phyloP scores from a whole-genome alignment of 2,113 vertebrate species.

The Periophthalmus modestus region DNA sequence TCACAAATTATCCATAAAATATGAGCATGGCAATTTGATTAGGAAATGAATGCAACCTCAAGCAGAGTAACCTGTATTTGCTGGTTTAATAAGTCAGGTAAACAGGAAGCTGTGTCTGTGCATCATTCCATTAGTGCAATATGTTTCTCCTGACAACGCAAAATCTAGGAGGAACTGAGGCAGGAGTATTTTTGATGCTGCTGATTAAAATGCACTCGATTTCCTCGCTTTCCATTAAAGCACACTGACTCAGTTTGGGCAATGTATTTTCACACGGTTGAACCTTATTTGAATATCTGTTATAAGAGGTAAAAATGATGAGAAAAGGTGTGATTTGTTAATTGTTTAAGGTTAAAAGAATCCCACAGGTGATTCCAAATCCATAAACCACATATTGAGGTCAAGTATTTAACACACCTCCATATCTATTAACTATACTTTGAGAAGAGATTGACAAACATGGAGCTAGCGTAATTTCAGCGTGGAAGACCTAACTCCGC shows the following conservation, averaged over 20 bases:
- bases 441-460: too few relatives aligned
- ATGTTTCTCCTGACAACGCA: conserved; percentile 18
- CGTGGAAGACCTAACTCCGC: too few relatives aligned
- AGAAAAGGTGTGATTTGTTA: neutral
- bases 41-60: neutral
- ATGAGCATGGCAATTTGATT: conserved; percentile 22
- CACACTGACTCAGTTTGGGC: conserved; percentile 17
- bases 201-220: conserved; percentile 47
- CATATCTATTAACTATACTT: too few relatives aligned
- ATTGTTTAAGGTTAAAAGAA: neutral
- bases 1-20: conserved; percentile 14
- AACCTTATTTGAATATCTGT: conserved; percentile 4
- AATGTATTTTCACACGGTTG: conserved; percentile 14
- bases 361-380: neutral
- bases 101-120: neutral
- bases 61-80: neutral
- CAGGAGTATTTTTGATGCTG: conserved; percentile 14
- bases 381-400: neutral
- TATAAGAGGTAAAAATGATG: neutral
- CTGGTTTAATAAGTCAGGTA: too few relatives aligned
- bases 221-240: conserved; percentile 39
- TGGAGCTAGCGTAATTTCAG: too few relatives aligned
- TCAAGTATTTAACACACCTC: neutral
- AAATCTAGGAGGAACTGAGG: conserved; percentile 1
- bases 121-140: conserved; percentile 43